These are phyloP conservation scores for Heterohyrax brucei DNA, from an alignment of 2,797 vertebrate species.

Conservation along the genomic window DNA sequence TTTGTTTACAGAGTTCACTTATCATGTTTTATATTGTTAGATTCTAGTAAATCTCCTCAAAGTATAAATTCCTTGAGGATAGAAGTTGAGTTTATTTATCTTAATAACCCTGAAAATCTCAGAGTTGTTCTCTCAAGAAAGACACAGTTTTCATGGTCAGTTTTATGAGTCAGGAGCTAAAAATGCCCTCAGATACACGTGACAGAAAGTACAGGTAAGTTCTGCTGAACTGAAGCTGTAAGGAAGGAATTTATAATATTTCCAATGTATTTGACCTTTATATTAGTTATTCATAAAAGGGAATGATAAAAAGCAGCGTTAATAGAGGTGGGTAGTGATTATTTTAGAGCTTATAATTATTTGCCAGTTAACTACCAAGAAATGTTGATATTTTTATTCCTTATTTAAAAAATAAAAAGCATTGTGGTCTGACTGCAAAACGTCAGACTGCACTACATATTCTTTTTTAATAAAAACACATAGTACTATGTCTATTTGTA, in stretches of 20 bases:
- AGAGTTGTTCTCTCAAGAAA: constrained; percentile 34
- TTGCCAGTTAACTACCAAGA: constrained; percentile 84
- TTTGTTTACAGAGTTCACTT: neutral
- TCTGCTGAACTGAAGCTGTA: constrained; percentile 84
- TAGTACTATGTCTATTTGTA: too few relatives aligned
- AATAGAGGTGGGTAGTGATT: constrained; percentile 87
- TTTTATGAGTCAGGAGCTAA: constrained; percentile 80
- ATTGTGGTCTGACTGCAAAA: constrained; percentile 38
- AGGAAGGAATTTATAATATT: constrained; percentile 89
- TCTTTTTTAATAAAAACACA: too few relatives aligned
- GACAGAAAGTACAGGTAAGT: constrained; percentile 86
- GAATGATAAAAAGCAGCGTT: constrained; percentile 88
- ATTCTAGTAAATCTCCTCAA: constrained; percentile 6
- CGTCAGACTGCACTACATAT: constrained; percentile 1
- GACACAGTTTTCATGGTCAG: constrained; percentile 72
- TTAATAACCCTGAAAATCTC: constrained; percentile 67
- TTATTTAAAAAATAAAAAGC: constrained; percentile 57
- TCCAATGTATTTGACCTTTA: constrained; percentile 89
- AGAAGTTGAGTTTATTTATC: neutral
- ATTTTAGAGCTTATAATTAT: constrained; percentile 89
- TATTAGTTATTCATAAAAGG: constrained; percentile 88
- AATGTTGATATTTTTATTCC: constrained; percentile 72
- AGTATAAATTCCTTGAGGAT: neutral
- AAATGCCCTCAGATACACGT: constrained; percentile 63
- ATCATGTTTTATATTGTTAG: neutral